Evolutionary conservation across 2,797 vertebrate genomes (phyloP).

Genomic region (Eleutherodactylus coqui): DNA sequence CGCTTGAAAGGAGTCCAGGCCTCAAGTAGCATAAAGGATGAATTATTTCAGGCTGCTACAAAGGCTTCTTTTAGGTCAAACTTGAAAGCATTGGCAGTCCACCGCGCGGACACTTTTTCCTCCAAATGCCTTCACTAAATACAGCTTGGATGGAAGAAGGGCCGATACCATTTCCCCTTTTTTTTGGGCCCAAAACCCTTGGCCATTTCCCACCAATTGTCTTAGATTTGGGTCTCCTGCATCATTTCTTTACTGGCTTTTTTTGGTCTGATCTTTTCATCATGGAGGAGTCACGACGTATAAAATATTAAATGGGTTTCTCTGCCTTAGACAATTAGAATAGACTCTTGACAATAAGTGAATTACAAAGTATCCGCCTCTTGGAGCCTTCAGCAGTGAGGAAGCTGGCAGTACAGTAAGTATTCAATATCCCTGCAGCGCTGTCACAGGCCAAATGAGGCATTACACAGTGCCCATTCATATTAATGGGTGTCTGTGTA

Average conservation of each 20-base stretch:
- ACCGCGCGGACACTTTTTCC: constrained; percentile 65
- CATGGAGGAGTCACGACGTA: neutral
- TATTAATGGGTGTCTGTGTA: no score
- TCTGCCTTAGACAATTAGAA: no score
- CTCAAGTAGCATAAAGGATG: constrained; percentile 70
- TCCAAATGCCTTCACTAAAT: constrained; percentile 69
- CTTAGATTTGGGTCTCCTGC: neutral
- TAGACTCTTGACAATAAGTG: no score
- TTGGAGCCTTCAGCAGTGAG: neutral
- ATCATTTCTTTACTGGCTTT: no score
- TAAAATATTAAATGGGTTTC: no score
- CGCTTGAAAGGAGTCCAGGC: constrained; percentile 68
- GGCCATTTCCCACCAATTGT: neutral
- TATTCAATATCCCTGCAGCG: neutral
- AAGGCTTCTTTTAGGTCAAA: constrained; percentile 74
- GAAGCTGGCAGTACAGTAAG: neutral
- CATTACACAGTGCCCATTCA: neutral
- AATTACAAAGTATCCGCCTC: neutral
- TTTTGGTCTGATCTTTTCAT: neutral
- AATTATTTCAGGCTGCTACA: constrained; percentile 72
- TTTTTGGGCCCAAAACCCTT: neutral
- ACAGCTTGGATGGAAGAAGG: constrained; percentile 68
- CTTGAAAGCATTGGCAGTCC: constrained; percentile 68
- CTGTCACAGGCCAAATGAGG: neutral
- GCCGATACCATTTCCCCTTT: constrained; percentile 22